These are phyloP conservation scores for Drosophila willistoni DNA, from an alignment of 1,140 invertebrate genomes.

Conservation along the genomic window DNA sequence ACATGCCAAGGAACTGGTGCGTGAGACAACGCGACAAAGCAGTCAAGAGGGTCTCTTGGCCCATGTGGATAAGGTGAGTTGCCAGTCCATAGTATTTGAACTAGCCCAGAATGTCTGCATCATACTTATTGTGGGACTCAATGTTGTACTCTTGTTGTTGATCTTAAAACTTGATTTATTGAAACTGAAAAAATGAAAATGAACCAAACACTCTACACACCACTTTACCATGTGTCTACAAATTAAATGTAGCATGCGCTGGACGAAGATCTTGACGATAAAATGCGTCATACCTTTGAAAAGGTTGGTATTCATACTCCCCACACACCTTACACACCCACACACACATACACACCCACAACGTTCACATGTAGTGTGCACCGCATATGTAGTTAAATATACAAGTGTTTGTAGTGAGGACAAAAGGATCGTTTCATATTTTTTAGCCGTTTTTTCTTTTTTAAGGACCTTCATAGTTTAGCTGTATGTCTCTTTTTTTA, in stretches of 20 bases:
- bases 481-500: too few relatives aligned
- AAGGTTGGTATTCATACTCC: conserved; percentile 85
- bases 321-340: conserved; percentile 5
- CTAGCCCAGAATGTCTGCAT: conserved; percentile 10
- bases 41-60: conserved; percentile 95
- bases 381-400: neutral
- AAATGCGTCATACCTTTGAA: conserved; percentile 86
- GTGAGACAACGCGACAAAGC: conserved; percentile 93
- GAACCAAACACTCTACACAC: conserved; percentile 23
- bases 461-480: too few relatives aligned
- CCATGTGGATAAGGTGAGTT: conserved; percentile 92
- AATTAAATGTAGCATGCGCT: conserved; percentile 65
- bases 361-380: conserved; percentile 14
- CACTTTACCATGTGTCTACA: conserved; percentile 49
- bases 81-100: neutral
- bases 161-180: conserved; percentile 19
- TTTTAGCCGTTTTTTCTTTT: too few relatives aligned
- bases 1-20: conserved; percentile 93
- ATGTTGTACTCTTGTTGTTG: conserved; percentile 64
- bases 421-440: too few relatives aligned
- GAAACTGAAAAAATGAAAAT: conserved; percentile 15
- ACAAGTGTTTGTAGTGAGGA: neutral
- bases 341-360: conserved; percentile 7
- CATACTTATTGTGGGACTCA: conserved; percentile 26
- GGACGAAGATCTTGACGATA: conserved; percentile 82